Conservation (phyloP, 2,797 vertebrate species). For the Sebastes jordani region DNA sequence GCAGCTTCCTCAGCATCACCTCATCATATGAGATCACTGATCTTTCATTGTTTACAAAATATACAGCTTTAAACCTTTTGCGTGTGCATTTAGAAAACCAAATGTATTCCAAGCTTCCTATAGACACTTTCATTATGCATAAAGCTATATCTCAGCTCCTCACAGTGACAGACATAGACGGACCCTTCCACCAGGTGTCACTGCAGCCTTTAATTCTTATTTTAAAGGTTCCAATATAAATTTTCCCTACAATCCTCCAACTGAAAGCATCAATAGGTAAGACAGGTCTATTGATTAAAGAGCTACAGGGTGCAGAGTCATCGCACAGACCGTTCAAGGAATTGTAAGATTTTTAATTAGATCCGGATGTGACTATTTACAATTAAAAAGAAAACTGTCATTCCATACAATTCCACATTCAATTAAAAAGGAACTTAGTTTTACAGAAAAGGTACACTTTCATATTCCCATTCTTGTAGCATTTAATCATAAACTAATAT, state of each 20-base stretch:
- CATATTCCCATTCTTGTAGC: slow-evolving; percentile 75
- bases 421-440: slow-evolving; percentile 76
- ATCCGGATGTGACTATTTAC: slow-evolving; percentile 80
- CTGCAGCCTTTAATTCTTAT: slow-evolving; percentile 5
- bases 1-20: background rate
- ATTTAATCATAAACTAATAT: slow-evolving; percentile 80
- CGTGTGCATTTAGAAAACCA: background rate
- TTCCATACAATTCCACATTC: slow-evolving; percentile 78
- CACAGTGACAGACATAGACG: background rate
- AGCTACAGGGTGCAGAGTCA: background rate
- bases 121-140: background rate
- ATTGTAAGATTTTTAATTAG: slow-evolving; percentile 81
- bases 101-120: background rate
- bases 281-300: background rate
- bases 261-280: background rate
- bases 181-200: slow-evolving; percentile 42
- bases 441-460: slow-evolving; percentile 72
- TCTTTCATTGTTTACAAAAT: background rate
- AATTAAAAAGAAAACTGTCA: slow-evolving; percentile 78
- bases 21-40: background rate
- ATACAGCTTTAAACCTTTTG: background rate
- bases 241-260: background rate
- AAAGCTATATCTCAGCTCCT: background rate
- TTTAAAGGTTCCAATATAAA: accelerated
- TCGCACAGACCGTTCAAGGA: slow-evolving; percentile 41